Conservation (phyloP, 2,797 vertebrate species). For the Falco columbarius region DNA sequence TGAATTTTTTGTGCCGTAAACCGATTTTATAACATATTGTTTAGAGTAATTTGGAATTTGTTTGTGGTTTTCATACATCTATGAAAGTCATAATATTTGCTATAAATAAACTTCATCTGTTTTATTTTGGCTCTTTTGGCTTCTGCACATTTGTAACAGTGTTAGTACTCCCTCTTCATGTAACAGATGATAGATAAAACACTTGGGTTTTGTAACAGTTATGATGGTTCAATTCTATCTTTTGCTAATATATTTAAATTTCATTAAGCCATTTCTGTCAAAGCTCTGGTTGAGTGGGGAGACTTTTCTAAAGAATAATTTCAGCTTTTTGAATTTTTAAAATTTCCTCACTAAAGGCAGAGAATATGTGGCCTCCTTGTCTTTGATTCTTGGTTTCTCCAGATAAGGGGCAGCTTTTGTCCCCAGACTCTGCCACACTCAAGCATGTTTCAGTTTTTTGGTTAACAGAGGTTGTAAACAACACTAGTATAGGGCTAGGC, state of each 20-base stretch:
- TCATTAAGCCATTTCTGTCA: not conserved
- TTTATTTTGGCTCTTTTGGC: constrained; percentile 7
- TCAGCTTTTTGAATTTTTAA: not conserved
- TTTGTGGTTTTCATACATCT: not conserved
- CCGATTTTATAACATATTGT: not conserved
- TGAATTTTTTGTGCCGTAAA: not conserved
- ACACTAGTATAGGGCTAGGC: not conserved
- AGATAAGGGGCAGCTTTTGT: not conserved
- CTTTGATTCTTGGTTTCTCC: not conserved
- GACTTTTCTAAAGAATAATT: not conserved
- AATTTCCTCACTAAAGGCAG: not conserved
- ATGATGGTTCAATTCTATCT: not conserved
- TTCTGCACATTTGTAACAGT: not conserved
- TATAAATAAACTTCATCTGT: constrained; percentile 2
- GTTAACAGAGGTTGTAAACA: not conserved
- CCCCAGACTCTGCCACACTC: not conserved
- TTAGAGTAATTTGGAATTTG: constrained; percentile 16
- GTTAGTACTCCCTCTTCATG: not conserved
- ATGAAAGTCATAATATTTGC: not conserved
- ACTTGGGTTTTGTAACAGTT: not conserved
- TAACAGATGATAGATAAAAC: not conserved
- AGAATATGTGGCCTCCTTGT: not conserved
- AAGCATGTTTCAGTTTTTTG: not conserved
- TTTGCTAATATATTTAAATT: not conserved
- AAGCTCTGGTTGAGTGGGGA: not conserved